phyloP scores from a whole-genome alignment of 2,888 invertebrate genomes.

The Schizotus pectinicornis region DNA sequence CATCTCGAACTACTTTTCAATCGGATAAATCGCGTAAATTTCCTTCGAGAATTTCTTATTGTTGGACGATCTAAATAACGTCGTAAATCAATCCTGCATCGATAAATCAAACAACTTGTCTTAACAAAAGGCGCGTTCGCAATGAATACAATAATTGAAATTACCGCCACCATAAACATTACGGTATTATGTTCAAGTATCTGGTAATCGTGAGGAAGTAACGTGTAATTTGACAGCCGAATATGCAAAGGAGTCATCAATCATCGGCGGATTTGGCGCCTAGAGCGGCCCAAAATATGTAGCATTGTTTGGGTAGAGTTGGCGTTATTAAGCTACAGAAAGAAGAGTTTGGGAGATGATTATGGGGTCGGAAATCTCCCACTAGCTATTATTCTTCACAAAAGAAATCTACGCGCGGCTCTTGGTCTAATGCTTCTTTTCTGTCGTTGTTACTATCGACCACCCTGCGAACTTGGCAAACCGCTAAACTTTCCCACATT shows the following conservation, averaged over 20 bases:
- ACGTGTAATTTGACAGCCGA: constrained; percentile 19
- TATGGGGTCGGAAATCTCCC: no score
- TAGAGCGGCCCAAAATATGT: background rate
- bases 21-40: background rate
- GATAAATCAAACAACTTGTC: constrained; percentile 17
- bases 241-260: constrained; percentile 9
- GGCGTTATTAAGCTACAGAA: no score
- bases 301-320: background rate
- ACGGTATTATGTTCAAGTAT: background rate
- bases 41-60: constrained; percentile 4
- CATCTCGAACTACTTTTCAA: no score
- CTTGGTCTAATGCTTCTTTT: no score
- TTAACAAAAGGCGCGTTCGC: constrained; percentile 9
- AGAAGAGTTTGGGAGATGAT: no score
- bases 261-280: constrained; percentile 2
- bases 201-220: constrained; percentile 7
- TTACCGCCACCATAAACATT: background rate
- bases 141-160: constrained; percentile 8
- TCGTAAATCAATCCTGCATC: constrained; percentile 13
- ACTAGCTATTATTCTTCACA: no score
- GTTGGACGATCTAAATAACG: no score
- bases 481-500: no score
- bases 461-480: no score
- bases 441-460: no score
- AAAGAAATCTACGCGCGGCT: no score